These are phyloP conservation scores for Camelus dromedarius DNA, from an alignment of 2,113 vertebrate genomes.

Conservation along the genomic window DNA sequence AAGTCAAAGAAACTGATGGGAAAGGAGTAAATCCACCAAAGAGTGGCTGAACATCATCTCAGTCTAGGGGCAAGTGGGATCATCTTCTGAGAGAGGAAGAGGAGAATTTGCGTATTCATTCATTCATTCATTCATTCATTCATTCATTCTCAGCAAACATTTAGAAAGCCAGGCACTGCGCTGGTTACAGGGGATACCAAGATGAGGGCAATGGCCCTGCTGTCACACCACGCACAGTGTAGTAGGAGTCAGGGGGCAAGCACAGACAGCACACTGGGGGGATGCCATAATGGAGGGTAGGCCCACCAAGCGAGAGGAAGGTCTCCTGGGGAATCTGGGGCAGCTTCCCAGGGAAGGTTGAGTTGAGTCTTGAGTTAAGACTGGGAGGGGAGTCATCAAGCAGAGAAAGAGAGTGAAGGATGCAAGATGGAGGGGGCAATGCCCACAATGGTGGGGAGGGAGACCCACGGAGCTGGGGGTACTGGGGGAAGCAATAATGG, in stretches of 20 bases:
- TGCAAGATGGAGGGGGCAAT: not conserved
- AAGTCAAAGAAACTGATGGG: not conserved
- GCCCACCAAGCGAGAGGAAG: not conserved
- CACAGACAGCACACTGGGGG: not conserved
- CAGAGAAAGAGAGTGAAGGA: not conserved
- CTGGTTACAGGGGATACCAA: not conserved
- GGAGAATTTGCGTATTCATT: not conserved
- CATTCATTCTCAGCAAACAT: not conserved
- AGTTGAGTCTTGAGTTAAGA: not conserved
- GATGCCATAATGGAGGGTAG: rapidly evolving
- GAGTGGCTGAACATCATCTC: not conserved
- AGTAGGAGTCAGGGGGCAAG: not conserved
- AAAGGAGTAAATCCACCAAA: not conserved
- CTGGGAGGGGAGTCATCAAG: not conserved
- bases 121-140: not conserved
- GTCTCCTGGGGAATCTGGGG: not conserved
- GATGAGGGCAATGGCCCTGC: not conserved
- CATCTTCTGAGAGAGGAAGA: conserved; percentile 6
- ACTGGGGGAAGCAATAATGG: not conserved
- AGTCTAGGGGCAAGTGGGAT: not conserved
- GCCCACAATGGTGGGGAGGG: too few relatives aligned
- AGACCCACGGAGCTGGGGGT: not conserved
- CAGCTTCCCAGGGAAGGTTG: not conserved
- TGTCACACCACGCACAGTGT: not conserved
- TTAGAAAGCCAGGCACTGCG: not conserved